Percentiles rank a stretch among this genome's conserved stretches.
Evolutionary conservation across 2,113 vertebrate genomes (phyloP).

Genomic region (Struthio camelus): DNA sequence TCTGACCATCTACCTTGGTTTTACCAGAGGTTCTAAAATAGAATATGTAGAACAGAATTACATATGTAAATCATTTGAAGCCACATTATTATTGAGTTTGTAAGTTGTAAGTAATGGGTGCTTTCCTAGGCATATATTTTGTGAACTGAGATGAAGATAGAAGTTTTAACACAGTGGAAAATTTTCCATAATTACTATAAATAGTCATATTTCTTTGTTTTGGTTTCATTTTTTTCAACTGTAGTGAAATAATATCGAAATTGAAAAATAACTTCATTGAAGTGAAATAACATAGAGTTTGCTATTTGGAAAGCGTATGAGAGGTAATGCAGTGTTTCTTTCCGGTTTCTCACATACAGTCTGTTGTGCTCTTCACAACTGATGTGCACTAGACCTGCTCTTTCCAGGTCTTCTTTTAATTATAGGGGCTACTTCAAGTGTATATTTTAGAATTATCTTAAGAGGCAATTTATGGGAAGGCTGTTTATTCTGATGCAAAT

Average conservation of each 20-base stretch:
- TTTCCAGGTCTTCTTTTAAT: background rate
- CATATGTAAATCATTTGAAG: background rate
- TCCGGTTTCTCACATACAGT: background rate
- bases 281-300: background rate
- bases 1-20: background rate
- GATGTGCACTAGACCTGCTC: background rate
- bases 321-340: background rate
- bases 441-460: background rate
- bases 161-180: background rate
- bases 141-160: background rate
- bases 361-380: background rate
- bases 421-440: background rate
- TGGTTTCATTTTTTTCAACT: background rate
- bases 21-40: background rate
- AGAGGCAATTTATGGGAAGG: background rate
- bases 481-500: background rate
- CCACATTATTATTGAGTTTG: background rate
- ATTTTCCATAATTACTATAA: background rate
- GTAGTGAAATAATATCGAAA: background rate
- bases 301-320: rapidly evolving
- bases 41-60: background rate
- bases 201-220: background rate
- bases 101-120: background rate
- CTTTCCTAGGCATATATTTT: background rate
- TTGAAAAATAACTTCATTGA: background rate